These are phyloP conservation scores for Paracanthobrama guichenoti DNA, from an alignment of 2,113 vertebrate genomes.

Conservation along the genomic window DNA sequence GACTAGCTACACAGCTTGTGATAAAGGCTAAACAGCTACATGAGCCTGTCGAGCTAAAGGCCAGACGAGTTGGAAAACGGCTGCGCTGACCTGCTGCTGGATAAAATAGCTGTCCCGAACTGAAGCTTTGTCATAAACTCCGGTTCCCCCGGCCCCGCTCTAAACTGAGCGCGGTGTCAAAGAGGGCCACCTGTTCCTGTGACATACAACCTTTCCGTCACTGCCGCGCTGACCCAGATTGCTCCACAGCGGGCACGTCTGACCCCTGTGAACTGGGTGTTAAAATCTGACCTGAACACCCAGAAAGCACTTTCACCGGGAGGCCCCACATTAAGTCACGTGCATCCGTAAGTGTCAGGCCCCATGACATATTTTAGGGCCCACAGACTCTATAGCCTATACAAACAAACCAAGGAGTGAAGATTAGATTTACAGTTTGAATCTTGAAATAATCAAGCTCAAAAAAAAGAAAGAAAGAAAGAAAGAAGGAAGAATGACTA, in stretches of 20 bases:
- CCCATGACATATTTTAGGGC: constrained; percentile 15
- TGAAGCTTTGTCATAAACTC: constrained; percentile 52
- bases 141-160: constrained; percentile 38
- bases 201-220: constrained; percentile 52
- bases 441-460: constrained; percentile 10
- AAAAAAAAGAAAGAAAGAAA: neutral
- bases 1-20: constrained; percentile 32
- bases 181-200: constrained; percentile 58
- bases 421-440: neutral
- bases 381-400: neutral
- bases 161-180: constrained; percentile 45
- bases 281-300: constrained; percentile 48
- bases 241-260: constrained; percentile 46
- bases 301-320: constrained; percentile 43
- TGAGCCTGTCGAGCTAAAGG: constrained; percentile 32
- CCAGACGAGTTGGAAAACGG: constrained; percentile 35
- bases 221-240: constrained; percentile 56
- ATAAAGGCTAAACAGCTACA: constrained; percentile 53
- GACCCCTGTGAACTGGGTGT: constrained; percentile 53
- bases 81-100: constrained; percentile 32
- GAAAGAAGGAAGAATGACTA: neutral
- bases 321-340: constrained; percentile 7
- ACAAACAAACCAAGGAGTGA: neutral
- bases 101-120: constrained; percentile 48
- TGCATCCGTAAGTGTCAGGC: neutral